phyloP scores from a whole-genome alignment of 2,888 invertebrate genomes.

The Formica aserva region DNA sequence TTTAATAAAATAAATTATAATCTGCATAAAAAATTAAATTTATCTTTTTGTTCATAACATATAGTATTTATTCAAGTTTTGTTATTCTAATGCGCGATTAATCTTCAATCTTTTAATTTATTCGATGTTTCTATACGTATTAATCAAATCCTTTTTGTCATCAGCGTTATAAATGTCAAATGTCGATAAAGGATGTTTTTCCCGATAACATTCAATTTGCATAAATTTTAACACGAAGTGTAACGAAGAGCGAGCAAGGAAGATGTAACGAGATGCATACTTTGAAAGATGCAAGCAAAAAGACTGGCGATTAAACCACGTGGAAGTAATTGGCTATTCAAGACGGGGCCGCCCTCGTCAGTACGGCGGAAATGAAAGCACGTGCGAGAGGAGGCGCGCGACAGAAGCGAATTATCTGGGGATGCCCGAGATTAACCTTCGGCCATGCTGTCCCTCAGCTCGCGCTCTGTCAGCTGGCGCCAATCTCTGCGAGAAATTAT shows the following conservation, averaged over 20 bases:
- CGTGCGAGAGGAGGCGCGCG: conserved; percentile 55
- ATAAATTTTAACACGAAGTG: not conserved
- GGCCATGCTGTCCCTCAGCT: not conserved
- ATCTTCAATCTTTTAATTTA: not conserved
- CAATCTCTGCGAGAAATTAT: conserved; percentile 67
- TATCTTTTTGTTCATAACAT: not conserved
- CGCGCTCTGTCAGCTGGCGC: not conserved
- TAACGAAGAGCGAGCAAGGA: not conserved
- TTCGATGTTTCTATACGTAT: not conserved
- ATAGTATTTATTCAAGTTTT: not conserved
- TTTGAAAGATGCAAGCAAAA: conserved; percentile 54
- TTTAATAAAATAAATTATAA: conserved; percentile 5
- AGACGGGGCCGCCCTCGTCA: conserved; percentile 54
- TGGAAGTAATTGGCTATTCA: conserved; percentile 71
- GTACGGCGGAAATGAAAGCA: conserved; percentile 69
- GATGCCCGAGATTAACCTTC: conserved; percentile 61
- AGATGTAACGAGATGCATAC: conserved; percentile 20
- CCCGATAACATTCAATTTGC: conserved; percentile 24
- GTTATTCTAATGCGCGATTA: not conserved
- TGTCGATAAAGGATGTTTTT: not conserved
- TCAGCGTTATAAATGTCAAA: not conserved
- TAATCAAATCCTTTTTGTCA: not conserved
- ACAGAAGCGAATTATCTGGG: conserved; percentile 70
- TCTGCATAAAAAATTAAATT: not conserved
- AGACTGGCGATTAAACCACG: conserved; percentile 69